These are phyloP conservation scores for Epinotia demarniana DNA, from an alignment of 2,888 invertebrate species.

Conservation along the genomic window DNA sequence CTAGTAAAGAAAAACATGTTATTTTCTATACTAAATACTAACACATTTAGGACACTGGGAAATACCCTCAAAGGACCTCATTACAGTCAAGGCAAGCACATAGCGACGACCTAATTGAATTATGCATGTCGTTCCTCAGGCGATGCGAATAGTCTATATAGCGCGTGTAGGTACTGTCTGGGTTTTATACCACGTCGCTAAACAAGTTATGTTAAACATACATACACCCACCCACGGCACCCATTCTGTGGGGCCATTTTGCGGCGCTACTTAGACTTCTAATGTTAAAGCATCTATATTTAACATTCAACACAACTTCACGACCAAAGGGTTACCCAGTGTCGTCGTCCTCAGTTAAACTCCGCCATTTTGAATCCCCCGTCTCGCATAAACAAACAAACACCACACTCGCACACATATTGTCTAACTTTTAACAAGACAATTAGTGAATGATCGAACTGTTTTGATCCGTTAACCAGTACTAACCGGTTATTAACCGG, in stretches of 20 bases:
- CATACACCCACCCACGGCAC: too few relatives aligned
- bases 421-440: constrained; percentile 2
- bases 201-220: too few relatives aligned
- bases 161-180: background rate
- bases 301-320: background rate
- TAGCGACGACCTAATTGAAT: constrained; percentile 8
- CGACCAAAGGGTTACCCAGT: background rate
- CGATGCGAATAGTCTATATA: background rate
- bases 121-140: constrained; percentile 14
- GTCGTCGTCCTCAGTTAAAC: too few relatives aligned
- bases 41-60: background rate
- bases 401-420: background rate
- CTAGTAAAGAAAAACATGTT: too few relatives aligned
- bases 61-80: background rate
- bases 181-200: too few relatives aligned
- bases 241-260: too few relatives aligned
- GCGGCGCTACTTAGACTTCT: too few relatives aligned
- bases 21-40: background rate
- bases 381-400: background rate
- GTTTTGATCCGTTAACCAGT: constrained; percentile 4
- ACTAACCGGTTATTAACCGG: constrained; percentile 10
- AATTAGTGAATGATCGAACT: constrained; percentile 3
- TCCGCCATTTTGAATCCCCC: background rate
- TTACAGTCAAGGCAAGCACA: background rate
- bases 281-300: background rate